Base-by-base conservation (phyloP, 2,888 invertebrate species). In the Cryptops parisi region DNA sequence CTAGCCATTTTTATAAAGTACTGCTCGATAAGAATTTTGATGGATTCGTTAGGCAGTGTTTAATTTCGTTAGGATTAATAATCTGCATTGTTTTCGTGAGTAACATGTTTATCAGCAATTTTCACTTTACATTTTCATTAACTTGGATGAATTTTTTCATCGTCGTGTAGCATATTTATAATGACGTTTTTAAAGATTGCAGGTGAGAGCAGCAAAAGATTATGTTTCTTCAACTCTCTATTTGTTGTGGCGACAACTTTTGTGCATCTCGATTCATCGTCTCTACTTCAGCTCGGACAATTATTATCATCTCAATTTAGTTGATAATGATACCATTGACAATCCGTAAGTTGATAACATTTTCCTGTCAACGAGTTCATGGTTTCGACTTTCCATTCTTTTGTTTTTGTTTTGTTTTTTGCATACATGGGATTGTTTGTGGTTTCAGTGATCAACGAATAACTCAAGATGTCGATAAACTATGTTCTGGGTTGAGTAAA, bases 391-490 rank as follows among this genome's bases (percentile, higher is more conserved):
- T n/a, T n/a, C n/a, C n/a, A n/a, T n/a, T n/a, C n/a, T n/a, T n/a
- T n/a, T n/a, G n/a, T n/a, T n/a, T n/a, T n/a, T 33, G 9, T 33
- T 33, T 33, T 12, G 38, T 9, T 33, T 33, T 33, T 33, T 33
- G n/a, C 9, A 33, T 33, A 33, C 9, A 33, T 33, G 9, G 9
- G 9, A 33, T 12, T 9, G 9, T 33, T 33, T 33, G 45, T 45
- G n/a, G n/a, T n/a, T n/a, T n/a, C n/a, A 54, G 54, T 21, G 76
- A 76, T 59, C 76, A 76, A 63, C 62, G 76, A 27, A 73, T 76
- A 54, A 72, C 74, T 2, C 74, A 76, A 61, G 76, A 76, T 66
- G 69, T 75, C 3, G 72, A 75, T 57, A 67, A 64, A 58, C 64
- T 74, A 56, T 73, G 73, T 55, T 60, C 64, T 12, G 63, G 66